Evolutionary conservation across 2,888 invertebrate species (phyloP), one percentile per base, ranked within the genome.

Genomic region (Pachymerium ferrugineum): DNA sequence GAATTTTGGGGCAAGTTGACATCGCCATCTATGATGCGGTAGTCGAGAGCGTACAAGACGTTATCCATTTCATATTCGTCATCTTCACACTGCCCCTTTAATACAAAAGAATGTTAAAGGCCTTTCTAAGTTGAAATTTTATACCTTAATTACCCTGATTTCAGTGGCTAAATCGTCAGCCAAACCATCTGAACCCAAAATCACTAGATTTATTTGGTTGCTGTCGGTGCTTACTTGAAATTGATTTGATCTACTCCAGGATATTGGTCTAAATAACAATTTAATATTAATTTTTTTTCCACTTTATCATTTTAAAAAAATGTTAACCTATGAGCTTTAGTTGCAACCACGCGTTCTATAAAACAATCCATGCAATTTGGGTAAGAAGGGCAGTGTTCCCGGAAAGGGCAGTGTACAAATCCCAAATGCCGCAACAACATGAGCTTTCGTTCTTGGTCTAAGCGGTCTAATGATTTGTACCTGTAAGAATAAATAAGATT

Each of bases 381-480:
- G 80, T 89, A 92, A 68, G 94, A 93, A 14, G 95, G 95, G 81
- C 97, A 97, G 82, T 96, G 94, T 83, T 96, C 96, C 73, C 92
- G 86, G 83, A 94, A 93, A 14, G 97, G 96, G 82, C 93, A 94
- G 84, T 97, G 95, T 74, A 97, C 92, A 84, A 97, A 97, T 75
- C 96, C 95, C 62, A 97, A 85, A 83, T 97, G 97, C 83, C 96
- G 95, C 80, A 96, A 92, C 76, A 98, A 86, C 89, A 97, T 93
- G 78, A 96, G 86, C 82, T 95, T 94, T 76, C 98, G 86, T 81
- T 97, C 96, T 83, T 96, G 95, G 84, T 96, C 95, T 82, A 97
- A 87, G 74, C 94, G 88, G 83, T 95, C 94, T 81, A 98, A 86
- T 83, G 94, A 90, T 84, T 95, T 94, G 84, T 95, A 97, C 84